phyloP scores from a whole-genome alignment of 2,797 vertebrate species.

The Xenopus petersii region DNA sequence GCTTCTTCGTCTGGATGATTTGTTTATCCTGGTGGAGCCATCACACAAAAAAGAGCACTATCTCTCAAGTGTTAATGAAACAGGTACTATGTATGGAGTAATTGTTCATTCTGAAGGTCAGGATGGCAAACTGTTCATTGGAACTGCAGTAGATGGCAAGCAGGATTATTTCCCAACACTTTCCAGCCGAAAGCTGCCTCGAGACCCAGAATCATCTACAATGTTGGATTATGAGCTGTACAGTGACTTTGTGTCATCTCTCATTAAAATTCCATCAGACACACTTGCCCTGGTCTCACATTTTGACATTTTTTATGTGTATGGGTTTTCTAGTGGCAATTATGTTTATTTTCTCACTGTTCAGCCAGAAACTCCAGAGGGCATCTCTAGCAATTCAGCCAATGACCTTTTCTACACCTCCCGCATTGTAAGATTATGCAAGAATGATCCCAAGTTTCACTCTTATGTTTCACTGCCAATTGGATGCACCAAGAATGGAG shows the following conservation, averaged over 20 bases:
- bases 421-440: slow-evolving; percentile 93
- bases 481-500: slow-evolving; percentile 82
- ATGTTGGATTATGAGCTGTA: slow-evolving; percentile 97
- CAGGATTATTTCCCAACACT: slow-evolving; percentile 98
- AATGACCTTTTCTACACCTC: slow-evolving; percentile 94
- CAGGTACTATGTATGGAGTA: slow-evolving; percentile 96
- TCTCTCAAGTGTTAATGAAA: slow-evolving; percentile 95
- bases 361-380: slow-evolving; percentile 93
- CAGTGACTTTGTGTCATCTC: slow-evolving; percentile 95
- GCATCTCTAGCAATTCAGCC: slow-evolving; percentile 83
- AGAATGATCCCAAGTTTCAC: slow-evolving; percentile 95
- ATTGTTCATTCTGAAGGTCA: slow-evolving; percentile 90
- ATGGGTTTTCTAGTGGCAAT: slow-evolving; percentile 89
- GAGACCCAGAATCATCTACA: slow-evolving; percentile 89
- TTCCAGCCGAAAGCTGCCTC: slow-evolving; percentile 94
- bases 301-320: slow-evolving; percentile 97
- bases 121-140: slow-evolving; percentile 94
- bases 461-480: slow-evolving; percentile 94
- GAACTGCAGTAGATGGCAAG: slow-evolving; percentile 93
- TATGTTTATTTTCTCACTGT: slow-evolving; percentile 97
- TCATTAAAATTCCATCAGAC: slow-evolving; percentile 97
- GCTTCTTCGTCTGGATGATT: slow-evolving; percentile 90
- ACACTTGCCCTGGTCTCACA: slow-evolving; percentile 90
- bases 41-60: slow-evolving; percentile 98
- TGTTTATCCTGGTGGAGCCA: slow-evolving; percentile 94